Conservation (phyloP, 2,888 invertebrate genomes). For the Theretra japonica region DNA sequence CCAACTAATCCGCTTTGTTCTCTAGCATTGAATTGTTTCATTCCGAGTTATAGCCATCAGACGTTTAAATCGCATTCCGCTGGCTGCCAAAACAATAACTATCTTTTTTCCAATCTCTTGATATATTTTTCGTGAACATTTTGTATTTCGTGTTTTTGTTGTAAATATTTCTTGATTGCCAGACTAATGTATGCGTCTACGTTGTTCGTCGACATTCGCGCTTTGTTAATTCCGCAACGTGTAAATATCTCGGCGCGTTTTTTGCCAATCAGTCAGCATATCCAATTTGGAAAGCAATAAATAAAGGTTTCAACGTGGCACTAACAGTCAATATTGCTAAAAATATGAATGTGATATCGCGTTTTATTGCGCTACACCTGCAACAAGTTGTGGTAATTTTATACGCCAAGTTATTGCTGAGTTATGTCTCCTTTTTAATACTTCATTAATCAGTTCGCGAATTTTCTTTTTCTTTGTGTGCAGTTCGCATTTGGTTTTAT, state of each 20-base stretch:
- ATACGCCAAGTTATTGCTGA: conserved; percentile 15
- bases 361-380: conserved; percentile 29
- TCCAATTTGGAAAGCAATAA: conserved; percentile 27
- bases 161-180: conserved; percentile 10
- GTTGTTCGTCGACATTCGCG: conserved; percentile 15
- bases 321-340: conserved; percentile 28
- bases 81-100: conserved; percentile 25
- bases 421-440: conserved; percentile 12
- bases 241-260: neutral
- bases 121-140: conserved; percentile 12
- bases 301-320: conserved; percentile 25
- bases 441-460: conserved; percentile 12
- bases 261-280: conserved; percentile 16
- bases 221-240: neutral
- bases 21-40: conserved; percentile 12
- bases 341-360: conserved; percentile 28
- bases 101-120: conserved; percentile 1
- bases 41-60: conserved; percentile 28
- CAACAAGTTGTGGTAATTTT: conserved; percentile 32
- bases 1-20: neutral
- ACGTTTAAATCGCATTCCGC: conserved; percentile 34
- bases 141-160: conserved; percentile 4
- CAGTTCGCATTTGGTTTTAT: neutral
- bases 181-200: conserved; percentile 6
- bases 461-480: conserved; percentile 4